Evolutionary conservation across 1,140 invertebrate genomes (phyloP).

Genomic region (Drosophila arawakana): DNA sequence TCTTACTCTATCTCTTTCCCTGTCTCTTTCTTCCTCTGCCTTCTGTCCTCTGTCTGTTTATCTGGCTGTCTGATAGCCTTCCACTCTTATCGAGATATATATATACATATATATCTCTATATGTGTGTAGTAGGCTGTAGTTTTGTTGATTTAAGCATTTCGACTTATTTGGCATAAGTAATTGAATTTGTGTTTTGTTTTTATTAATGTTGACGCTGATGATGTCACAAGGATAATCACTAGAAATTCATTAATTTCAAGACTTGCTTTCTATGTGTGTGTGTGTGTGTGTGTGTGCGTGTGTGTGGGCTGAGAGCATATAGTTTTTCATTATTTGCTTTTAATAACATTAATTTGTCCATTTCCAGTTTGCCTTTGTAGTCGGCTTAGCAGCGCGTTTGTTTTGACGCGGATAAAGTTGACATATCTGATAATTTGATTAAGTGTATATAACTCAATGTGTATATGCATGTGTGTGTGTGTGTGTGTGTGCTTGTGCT

Average conservation of each 20-base stretch:
- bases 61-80: constrained; percentile 49
- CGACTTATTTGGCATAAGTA: constrained; percentile 83
- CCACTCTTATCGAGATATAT: constrained; percentile 55
- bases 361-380: constrained; percentile 57
- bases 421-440: constrained; percentile 79
- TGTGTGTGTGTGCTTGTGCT: constrained; percentile 21
- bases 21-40: constrained; percentile 41
- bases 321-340: constrained; percentile 68
- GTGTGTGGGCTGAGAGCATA: constrained; percentile 22
- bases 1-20: constrained; percentile 9
- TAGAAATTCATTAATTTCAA: constrained; percentile 73
- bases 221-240: constrained; percentile 76
- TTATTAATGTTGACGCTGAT: constrained; percentile 66
- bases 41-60: constrained; percentile 46
- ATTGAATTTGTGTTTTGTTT: constrained; percentile 78
- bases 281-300: constrained; percentile 29
- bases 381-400: constrained; percentile 61
- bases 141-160: constrained; percentile 73
- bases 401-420: constrained; percentile 73
- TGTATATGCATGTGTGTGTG: not conserved
- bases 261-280: constrained; percentile 11
- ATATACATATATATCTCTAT: constrained; percentile 31
- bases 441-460: constrained; percentile 49
- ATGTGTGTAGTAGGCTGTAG: constrained; percentile 59
- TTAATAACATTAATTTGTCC: constrained; percentile 79